A percentile compares a stretch with the other conserved stretches of the same genome.
Evolutionary conservation across 2,113 vertebrate species (phyloP).

Genomic region (Stigmatopora argus): DNA sequence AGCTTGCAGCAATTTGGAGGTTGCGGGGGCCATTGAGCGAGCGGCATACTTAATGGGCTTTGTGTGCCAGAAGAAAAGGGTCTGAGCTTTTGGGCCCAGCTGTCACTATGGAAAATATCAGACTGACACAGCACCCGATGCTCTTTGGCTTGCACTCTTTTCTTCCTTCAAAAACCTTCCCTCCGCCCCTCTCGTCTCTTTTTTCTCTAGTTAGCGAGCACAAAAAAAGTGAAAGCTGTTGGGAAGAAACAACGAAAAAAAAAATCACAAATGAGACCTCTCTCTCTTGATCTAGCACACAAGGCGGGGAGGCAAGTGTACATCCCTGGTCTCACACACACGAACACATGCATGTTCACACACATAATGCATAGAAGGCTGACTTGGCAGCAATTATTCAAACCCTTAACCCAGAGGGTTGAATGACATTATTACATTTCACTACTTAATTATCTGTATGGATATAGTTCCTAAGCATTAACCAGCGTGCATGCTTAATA

Average conservation of each 20-base stretch:
- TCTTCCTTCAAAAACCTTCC: constrained; percentile 41
- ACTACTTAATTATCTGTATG: constrained; percentile 63
- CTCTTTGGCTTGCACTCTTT: constrained; percentile 57
- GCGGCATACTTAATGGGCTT: constrained; percentile 91
- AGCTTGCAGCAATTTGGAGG: constrained; percentile 78
- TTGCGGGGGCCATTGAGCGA: constrained; percentile 81
- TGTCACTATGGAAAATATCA: constrained; percentile 83
- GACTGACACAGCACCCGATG: constrained; percentile 67
- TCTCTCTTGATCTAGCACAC: constrained; percentile 50
- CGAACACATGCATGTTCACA: constrained; percentile 11
- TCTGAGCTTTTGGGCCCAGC: constrained; percentile 78
- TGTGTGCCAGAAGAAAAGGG: constrained; percentile 76
- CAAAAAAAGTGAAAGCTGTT: constrained; percentile 63
- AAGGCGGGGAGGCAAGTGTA: constrained; percentile 10
- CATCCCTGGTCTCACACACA: constrained; percentile 9
- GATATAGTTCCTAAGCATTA: constrained; percentile 61
- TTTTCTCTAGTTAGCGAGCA: constrained; percentile 61
- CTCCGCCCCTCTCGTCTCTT: constrained; percentile 24
- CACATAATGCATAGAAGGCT: constrained; percentile 51
- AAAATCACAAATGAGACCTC: constrained; percentile 41
- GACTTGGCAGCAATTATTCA: constrained; percentile 67
- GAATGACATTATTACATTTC: constrained; percentile 64
- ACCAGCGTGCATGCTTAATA: constrained; percentile 55
- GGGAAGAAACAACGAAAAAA: constrained; percentile 45
- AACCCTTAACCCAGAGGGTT: constrained; percentile 60